phyloP scores from a whole-genome alignment of 2,113 vertebrate genomes.

The Gallinago undulata region DNA sequence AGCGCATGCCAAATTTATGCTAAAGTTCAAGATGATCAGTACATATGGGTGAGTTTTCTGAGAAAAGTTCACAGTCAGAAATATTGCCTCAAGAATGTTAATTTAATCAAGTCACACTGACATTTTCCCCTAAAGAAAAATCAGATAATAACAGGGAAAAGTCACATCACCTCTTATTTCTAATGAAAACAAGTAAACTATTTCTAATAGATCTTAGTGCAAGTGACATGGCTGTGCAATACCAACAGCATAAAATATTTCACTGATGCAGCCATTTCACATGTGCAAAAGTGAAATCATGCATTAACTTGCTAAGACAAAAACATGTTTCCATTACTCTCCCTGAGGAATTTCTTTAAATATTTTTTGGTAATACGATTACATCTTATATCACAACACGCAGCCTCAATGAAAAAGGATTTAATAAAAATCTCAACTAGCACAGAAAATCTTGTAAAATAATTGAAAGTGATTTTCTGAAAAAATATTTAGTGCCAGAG shows the following conservation, averaged over 20 bases:
- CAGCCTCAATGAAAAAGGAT: neutral
- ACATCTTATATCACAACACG: neutral
- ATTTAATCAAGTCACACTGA: conserved; percentile 55
- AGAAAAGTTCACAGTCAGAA: conserved; percentile 26
- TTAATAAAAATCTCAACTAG: neutral
- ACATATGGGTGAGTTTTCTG: neutral
- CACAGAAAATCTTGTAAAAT: neutral
- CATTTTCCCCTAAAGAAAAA: conserved; percentile 7
- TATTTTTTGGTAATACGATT: neutral
- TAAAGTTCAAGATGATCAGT: conserved; percentile 25
- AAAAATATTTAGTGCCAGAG: neutral
- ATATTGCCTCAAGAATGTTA: conserved; percentile 11
- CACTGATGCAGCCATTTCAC: neutral
- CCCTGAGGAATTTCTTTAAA: neutral
- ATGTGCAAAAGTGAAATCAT: neutral
- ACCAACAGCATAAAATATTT: neutral
- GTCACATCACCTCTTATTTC: neutral
- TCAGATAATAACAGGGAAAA: neutral
- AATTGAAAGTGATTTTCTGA: neutral
- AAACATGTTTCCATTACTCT: neutral
- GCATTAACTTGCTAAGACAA: neutral
- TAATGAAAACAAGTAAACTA: neutral
- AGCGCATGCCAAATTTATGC: neutral
- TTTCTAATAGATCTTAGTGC: neutral
- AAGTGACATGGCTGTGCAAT: neutral